These are phyloP conservation scores for Pseudococcus longispinus DNA, from an alignment of 2,888 invertebrate species.

Conservation along the genomic window DNA sequence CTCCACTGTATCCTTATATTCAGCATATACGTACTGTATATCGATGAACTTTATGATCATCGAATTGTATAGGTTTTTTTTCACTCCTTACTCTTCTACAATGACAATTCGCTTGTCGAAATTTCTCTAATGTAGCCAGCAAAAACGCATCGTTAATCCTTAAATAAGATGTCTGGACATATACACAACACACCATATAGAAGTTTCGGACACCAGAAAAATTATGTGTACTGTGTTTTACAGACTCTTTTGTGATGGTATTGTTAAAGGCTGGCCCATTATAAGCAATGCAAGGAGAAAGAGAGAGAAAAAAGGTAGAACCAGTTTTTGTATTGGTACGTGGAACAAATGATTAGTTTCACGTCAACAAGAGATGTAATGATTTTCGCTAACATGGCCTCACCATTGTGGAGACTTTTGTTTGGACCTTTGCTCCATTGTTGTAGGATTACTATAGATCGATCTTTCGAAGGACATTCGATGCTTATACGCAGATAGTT, in stretches of 20 bases:
- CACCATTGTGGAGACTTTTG: background rate
- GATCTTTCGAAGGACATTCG: conserved; percentile 21
- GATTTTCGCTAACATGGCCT: conserved; percentile 21
- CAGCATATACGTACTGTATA: too few species aligned
- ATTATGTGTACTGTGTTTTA: conserved; percentile 29
- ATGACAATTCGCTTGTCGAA: too few species aligned
- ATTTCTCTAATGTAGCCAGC: background rate
- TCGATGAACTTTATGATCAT: too few species aligned
- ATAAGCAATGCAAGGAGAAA: background rate
- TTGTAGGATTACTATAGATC: conserved; percentile 18
- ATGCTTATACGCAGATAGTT: background rate
- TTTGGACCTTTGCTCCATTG: conserved; percentile 14
- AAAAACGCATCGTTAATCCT: conserved; percentile 9
- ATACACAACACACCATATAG: background rate
- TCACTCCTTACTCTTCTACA: too few species aligned
- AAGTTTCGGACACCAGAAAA: background rate
- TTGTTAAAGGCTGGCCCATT: background rate
- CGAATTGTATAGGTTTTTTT: too few species aligned
- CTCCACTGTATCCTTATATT: too few species aligned
- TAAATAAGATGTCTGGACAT: conserved; percentile 8
- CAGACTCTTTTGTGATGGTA: background rate
- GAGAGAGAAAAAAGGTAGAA: background rate
- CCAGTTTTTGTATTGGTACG: background rate
- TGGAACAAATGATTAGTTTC: conserved; percentile 35
- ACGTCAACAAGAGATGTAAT: conserved; percentile 44